phyloP scores from a whole-genome alignment of 2,888 invertebrate genomes.

The Stenichneumon culpator region DNA sequence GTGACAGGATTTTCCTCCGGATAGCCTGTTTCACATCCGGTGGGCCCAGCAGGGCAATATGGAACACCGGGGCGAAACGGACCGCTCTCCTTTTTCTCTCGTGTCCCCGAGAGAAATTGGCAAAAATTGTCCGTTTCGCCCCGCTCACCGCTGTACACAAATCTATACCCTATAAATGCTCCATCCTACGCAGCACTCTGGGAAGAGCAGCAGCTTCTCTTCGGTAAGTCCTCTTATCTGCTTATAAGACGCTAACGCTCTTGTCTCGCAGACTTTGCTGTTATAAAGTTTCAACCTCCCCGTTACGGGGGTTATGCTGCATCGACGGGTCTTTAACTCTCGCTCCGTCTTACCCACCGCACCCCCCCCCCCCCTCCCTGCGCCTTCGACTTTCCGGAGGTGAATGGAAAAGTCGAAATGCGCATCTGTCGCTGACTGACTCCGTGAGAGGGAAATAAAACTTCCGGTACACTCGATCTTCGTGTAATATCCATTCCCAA shows the following conservation, averaged over 20 bases:
- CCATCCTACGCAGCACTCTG: background rate
- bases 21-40: background rate
- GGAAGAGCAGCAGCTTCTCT: conserved; percentile 35
- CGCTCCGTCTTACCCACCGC: background rate
- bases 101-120: no score
- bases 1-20: conserved; percentile 13
- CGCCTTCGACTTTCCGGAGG: conserved; percentile 15
- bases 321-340: conserved; percentile 60
- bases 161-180: background rate
- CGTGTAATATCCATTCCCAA: conserved; percentile 38
- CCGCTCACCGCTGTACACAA: background rate
- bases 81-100: no score
- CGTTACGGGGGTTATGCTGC: conserved; percentile 48
- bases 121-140: background rate
- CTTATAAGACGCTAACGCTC: conserved; percentile 66
- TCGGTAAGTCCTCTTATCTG: conserved; percentile 69
- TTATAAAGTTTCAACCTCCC: conserved; percentile 63
- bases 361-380: background rate
- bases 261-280: conserved; percentile 61
- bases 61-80: no score
- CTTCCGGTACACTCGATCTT: conserved; percentile 46
- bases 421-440: conserved; percentile 31
- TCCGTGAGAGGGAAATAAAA: conserved; percentile 32
- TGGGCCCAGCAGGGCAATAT: no score
- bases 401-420: conserved; percentile 44